Conservation (phyloP, 2,113 vertebrate genomes). For the Mellivora capensis region DNA sequence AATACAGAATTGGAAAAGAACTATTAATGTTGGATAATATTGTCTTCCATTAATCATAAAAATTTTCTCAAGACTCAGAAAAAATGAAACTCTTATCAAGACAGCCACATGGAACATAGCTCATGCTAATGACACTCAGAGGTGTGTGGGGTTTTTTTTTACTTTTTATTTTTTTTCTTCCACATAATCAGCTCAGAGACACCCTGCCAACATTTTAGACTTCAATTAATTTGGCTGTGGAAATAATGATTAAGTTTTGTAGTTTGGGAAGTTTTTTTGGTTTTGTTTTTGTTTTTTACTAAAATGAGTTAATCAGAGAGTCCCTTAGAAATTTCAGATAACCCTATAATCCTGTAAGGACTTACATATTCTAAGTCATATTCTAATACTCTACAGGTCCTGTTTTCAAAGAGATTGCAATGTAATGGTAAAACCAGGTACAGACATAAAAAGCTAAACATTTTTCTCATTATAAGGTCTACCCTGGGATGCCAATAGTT, state of each 20-base stretch:
- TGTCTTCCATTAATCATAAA: not conserved
- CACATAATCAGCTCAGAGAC: not conserved
- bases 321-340: not conserved
- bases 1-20: not conserved
- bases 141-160: not conserved
- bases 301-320: slow-evolving; percentile 11
- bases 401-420: not conserved
- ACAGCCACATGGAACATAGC: not conserved
- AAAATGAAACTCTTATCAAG: slow-evolving; percentile 9
- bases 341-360: not conserved
- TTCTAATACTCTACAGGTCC: not conserved
- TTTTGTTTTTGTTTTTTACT: not conserved
- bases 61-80: slow-evolving; percentile 12
- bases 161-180: not conserved
- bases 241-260: not conserved
- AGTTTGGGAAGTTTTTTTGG: not conserved
- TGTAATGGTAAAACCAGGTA: not conserved
- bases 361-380: not conserved
- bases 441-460: not conserved
- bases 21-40: not conserved
- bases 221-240: not conserved
- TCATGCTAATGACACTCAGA: not conserved
- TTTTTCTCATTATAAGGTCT: slow-evolving; percentile 18
- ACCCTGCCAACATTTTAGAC: not conserved
- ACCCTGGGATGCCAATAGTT: not conserved